Percentiles rank a stretch among this genome's conserved stretches.
Evolutionary conservation across 1,140 invertebrate genomes (phyloP).

Genomic region (Babylonia areolata): DNA sequence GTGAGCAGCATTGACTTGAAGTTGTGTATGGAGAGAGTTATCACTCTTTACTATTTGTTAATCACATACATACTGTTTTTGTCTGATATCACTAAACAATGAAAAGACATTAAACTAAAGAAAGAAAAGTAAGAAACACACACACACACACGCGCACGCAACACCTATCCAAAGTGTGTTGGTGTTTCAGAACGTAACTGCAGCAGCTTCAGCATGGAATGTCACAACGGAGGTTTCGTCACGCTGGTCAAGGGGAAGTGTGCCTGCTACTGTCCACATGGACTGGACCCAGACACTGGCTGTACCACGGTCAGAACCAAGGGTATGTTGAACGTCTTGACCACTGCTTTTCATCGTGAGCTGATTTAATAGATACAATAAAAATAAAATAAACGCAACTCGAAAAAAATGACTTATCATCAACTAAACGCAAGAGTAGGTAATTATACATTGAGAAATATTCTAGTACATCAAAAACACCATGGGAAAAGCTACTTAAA

Average conservation of each 20-base stretch:
- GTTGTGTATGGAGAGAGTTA: too few species aligned
- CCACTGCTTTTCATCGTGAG: too few species aligned
- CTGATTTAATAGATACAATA: too few species aligned
- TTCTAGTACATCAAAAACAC: neutral
- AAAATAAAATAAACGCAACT: neutral
- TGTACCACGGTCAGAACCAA: neutral
- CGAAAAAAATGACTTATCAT: neutral
- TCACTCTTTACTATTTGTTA: too few species aligned
- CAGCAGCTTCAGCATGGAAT: neutral
- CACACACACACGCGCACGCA: too few species aligned
- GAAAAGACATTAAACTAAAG: too few species aligned
- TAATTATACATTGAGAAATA: neutral
- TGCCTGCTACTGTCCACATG: neutral
- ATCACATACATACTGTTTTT: too few species aligned
- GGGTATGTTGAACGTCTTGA: constrained; percentile 3
- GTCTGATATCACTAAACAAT: too few species aligned
- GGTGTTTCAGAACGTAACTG: neutral
- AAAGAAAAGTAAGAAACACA: too few species aligned
- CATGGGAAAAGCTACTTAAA: neutral
- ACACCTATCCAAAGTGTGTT: too few species aligned
- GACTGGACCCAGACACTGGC: neutral
- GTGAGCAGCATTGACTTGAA: too few species aligned
- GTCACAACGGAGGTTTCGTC: neutral
- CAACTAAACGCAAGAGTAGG: neutral
- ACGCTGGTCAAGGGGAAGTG: neutral